Evolutionary conservation across 2,797 vertebrate species (phyloP).

Genomic region (Hyperoplus lanceolatus): DNA sequence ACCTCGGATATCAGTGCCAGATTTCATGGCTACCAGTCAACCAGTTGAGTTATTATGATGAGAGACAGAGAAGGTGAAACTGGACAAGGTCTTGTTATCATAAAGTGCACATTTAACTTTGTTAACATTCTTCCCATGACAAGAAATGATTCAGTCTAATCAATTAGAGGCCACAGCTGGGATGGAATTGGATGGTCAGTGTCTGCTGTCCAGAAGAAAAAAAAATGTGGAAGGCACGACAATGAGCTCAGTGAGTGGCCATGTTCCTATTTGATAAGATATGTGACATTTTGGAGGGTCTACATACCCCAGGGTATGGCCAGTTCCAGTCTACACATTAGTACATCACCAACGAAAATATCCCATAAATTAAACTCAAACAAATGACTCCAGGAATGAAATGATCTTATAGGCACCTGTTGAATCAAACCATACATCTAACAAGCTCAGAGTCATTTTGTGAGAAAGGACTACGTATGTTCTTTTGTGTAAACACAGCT

Average conservation of each 20-base stretch:
- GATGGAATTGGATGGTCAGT: slow-evolving; percentile 42
- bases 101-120: slow-evolving; percentile 56
- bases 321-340: slow-evolving; percentile 8
- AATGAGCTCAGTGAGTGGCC: slow-evolving; percentile 46
- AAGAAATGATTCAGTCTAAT: slow-evolving; percentile 64
- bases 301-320: slow-evolving; percentile 22
- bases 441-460: slow-evolving; percentile 6
- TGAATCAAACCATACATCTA: slow-evolving; percentile 22
- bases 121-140: slow-evolving; percentile 77
- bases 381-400: slow-evolving; percentile 34
- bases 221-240: slow-evolving; percentile 18
- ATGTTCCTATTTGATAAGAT: slow-evolving; percentile 27
- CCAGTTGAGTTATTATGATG: slow-evolving; percentile 10
- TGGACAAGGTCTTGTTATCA: slow-evolving; percentile 59
- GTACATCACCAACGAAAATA: slow-evolving; percentile 1
- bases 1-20: not conserved
- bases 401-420: slow-evolving; percentile 52
- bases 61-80: slow-evolving; percentile 14
- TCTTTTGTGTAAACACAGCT: slow-evolving; percentile 70
- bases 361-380: slow-evolving; percentile 45
- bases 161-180: slow-evolving; percentile 69
- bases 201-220: slow-evolving; percentile 36
- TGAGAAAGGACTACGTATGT: slow-evolving; percentile 30
- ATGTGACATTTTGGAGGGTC: slow-evolving; percentile 19
- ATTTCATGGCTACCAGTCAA: not conserved